These are phyloP conservation scores for Poicephalus meyeri DNA, from an alignment of 2,113 vertebrate species.

Conservation along the genomic window DNA sequence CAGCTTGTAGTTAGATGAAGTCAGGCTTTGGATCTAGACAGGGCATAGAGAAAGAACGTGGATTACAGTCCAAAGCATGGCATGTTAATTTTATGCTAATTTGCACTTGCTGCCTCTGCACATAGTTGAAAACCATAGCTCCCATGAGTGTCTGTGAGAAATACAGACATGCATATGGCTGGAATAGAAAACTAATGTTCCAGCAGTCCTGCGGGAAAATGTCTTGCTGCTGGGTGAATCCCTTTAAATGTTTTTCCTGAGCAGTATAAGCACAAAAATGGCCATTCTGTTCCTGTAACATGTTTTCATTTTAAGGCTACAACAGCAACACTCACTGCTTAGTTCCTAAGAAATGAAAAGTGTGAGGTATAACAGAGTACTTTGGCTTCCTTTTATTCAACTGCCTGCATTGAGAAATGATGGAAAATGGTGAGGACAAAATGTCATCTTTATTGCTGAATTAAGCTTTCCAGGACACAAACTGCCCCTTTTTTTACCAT, in stretches of 20 bases:
- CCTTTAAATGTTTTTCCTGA: neutral
- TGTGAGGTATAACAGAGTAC: neutral
- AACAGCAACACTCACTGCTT: neutral
- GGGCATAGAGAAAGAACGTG: neutral
- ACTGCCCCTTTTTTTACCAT: neutral
- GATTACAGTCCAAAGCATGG: neutral
- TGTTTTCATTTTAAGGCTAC: neutral
- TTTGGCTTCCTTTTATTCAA: neutral
- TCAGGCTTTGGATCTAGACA: neutral
- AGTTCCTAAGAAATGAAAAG: neutral
- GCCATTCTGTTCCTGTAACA: neutral
- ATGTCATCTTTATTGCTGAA: neutral
- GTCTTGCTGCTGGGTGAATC: neutral
- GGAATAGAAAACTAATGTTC: neutral
- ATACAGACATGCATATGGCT: neutral
- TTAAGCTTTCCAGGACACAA: slow-evolving; percentile 2
- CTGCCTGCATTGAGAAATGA: neutral
- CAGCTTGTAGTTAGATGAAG: neutral
- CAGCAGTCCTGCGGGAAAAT: neutral
- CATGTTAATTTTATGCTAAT: slow-evolving; percentile 2
- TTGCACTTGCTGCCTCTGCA: neutral
- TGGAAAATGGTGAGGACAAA: neutral
- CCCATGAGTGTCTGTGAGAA: neutral
- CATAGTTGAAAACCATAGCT: neutral
- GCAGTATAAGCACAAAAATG: neutral